Base-by-base conservation (phyloP, 2,797 vertebrate species). In the Sylvia borin region DNA sequence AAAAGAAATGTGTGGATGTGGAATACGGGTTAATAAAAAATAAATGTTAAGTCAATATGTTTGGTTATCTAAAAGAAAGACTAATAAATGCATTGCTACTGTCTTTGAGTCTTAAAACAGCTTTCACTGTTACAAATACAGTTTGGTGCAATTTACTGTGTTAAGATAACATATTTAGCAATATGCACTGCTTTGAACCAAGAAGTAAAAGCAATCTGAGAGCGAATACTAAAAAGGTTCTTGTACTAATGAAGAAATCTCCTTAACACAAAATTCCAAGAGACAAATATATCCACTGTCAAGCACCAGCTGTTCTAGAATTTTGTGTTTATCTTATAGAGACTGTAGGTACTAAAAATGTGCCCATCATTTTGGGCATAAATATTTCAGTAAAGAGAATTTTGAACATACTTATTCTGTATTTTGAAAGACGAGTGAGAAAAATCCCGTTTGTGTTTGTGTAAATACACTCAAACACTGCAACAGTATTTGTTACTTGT, bases 321-420 rank as follows among this genome's bases (percentile, higher is more conserved):
- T 94, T 94, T 97, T 40, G 61, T 93, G 67, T 96, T 97, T 97
- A 91, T 97, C 92, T 96, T 97, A 77, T 77, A 96, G 94, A 96
- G 95, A 97, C 70, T 34, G 21, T 47, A 90, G 79, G 83, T 85
- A 92, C 87, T 95, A 94, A 94, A 97, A 97, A 89, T 65, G 65
- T 92, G 82, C 93, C 90, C 92, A 95, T 95, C 70, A 89, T 74
- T 45, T 65, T 66, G 40, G 43, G 58, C 85, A 93, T 96, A 94
- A 97, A 96, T 97, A 97, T 95, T 97, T 97, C 92, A 96, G 76
- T 91, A 96, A 96, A 97, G 57, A 77, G 93, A 97, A 94, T 96
- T 94, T 62, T 79, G 77, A 93, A 93, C 77, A 71, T 24, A 40
- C 45, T 96, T 96, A 3, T 75, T 94, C 55, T 12, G 2, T 68